phyloP scores from a whole-genome alignment of 2,797 vertebrate genomes.

The Platalea minor region DNA sequence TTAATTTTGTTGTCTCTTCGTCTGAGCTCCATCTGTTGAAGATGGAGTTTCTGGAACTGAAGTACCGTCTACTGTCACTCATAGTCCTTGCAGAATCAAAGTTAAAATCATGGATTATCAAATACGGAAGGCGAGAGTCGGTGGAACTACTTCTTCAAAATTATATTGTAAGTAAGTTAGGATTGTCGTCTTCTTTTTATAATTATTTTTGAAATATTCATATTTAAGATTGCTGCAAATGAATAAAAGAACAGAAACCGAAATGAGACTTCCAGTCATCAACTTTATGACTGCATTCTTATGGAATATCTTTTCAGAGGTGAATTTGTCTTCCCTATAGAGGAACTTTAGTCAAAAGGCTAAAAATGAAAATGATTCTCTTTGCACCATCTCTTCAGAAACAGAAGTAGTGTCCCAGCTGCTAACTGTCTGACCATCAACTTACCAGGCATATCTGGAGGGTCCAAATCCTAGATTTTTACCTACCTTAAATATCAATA shows the following conservation, averaged over 20 bases:
- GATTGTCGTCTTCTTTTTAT: background rate
- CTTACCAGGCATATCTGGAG: background rate
- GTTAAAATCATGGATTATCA: constrained; percentile 98
- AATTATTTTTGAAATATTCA: background rate
- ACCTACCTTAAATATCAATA: background rate
- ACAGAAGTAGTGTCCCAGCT: background rate
- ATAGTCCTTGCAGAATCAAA: constrained; percentile 94
- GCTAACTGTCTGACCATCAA: background rate
- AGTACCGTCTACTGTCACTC: constrained; percentile 94
- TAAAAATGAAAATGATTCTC: background rate
- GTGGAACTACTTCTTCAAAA: constrained; percentile 93
- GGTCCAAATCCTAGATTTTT: background rate
- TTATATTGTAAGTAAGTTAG: constrained; percentile 91
- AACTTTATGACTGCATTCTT: background rate
- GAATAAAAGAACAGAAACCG: background rate
- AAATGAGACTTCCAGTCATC: background rate
- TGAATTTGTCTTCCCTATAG: background rate
- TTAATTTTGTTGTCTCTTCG: constrained; percentile 93
- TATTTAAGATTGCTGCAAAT: background rate
- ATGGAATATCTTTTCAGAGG: background rate
- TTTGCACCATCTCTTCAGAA: background rate
- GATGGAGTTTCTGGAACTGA: constrained; percentile 98
- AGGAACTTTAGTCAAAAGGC: background rate
- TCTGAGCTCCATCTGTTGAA: constrained; percentile 94
- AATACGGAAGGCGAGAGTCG: constrained; percentile 93